Conservation (phyloP, 2,113 vertebrate genomes). For the Atractosteus spatula region DNA sequence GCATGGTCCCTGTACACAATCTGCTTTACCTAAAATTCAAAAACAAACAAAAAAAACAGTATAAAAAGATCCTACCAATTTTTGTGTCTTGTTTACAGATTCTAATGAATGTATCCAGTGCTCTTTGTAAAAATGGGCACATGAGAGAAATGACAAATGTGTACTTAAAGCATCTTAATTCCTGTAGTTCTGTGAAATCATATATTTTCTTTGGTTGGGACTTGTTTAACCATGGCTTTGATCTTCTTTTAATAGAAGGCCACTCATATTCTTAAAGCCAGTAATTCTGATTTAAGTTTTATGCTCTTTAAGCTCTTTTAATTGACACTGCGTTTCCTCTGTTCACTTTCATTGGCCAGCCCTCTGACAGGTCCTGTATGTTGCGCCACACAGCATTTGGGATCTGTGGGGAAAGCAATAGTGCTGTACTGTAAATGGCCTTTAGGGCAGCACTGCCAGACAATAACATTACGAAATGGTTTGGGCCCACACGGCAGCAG, state of each 20-base stretch:
- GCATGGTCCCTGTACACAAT: no score
- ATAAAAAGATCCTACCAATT: not conserved
- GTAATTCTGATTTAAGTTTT: slow-evolving; percentile 61
- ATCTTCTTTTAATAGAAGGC: slow-evolving; percentile 52
- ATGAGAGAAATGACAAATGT: slow-evolving; percentile 53
- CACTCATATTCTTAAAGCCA: slow-evolving; percentile 57
- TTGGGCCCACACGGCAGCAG: no score
- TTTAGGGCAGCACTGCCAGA: no score
- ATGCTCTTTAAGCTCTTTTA: not conserved
- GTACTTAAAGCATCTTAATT: slow-evolving; percentile 53
- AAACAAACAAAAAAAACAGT: no score
- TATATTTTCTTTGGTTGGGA: slow-evolving; percentile 58
- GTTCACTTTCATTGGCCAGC: no score
- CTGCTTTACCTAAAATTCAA: no score
- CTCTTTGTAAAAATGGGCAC: slow-evolving; percentile 61
- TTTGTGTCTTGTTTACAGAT: slow-evolving; percentile 56
- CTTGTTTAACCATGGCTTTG: slow-evolving; percentile 40
- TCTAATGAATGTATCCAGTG: slow-evolving; percentile 62
- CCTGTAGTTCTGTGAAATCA: slow-evolving; percentile 53
- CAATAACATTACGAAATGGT: no score
- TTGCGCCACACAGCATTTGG: no score
- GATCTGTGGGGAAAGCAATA: no score
- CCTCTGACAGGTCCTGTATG: no score
- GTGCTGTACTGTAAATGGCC: no score
- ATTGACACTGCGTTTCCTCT: no score